Percentiles rank a stretch among this genome's conserved stretches.
Evolutionary conservation across 2,113 vertebrate species (phyloP).

Genomic region (Arenaria interpres): DNA sequence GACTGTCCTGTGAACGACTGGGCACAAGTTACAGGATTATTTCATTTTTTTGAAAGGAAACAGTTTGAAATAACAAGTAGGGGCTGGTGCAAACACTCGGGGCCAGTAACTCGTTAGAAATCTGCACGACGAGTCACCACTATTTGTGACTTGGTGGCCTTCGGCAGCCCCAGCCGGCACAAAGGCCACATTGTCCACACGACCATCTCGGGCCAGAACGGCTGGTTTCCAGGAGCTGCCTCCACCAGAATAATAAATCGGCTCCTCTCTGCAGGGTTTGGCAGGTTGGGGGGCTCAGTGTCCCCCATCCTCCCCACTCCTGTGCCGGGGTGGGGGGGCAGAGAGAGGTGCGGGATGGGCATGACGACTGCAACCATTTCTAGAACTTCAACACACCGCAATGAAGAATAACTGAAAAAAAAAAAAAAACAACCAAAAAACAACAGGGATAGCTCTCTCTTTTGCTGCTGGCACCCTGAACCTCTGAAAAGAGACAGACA

Average conservation of each 20-base stretch:
- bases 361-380: fast-evolving
- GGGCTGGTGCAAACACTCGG: fast-evolving
- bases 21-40: background rate
- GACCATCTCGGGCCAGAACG: fast-evolving
- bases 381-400: fast-evolving
- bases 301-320: background rate
- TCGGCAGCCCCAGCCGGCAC: fast-evolving
- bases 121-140: fast-evolving
- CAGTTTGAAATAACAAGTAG: fast-evolving
- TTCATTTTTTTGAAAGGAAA: background rate
- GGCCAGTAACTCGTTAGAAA: fast-evolving
- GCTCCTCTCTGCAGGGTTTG: background rate
- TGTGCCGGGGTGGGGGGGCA: fast-evolving
- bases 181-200: fast-evolving
- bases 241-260: fast-evolving
- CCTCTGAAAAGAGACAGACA: background rate
- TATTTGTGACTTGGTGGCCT: background rate
- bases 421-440: no score
- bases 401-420: background rate
- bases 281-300: fast-evolving
- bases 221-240: background rate
- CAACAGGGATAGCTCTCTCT: no score
- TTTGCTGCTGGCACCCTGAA: background rate
- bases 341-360: fast-evolving
- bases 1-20: background rate